These are phyloP conservation scores for Osedax frankpressi DNA, from an alignment of 2,888 invertebrate genomes.

Conservation along the genomic window DNA sequence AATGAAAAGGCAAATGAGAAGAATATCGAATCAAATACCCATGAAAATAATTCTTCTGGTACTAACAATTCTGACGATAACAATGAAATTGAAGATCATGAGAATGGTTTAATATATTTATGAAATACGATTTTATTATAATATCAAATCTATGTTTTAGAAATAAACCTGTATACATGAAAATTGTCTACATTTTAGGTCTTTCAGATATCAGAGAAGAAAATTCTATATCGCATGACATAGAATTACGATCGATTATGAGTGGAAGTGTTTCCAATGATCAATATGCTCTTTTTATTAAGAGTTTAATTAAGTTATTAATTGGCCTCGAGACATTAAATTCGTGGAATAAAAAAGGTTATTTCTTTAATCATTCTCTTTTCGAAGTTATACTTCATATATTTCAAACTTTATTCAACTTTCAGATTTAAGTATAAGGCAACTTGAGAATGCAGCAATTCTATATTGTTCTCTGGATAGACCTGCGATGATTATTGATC, in stretches of 20 bases:
- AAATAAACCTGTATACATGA: too few relatives aligned
- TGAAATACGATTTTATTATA: too few relatives aligned
- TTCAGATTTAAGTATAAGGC: conserved; percentile 38
- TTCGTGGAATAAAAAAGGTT: conserved; percentile 41
- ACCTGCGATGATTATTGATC: conserved; percentile 43
- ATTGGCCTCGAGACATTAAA: conserved; percentile 36
- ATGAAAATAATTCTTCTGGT: too few relatives aligned
- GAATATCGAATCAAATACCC: too few relatives aligned
- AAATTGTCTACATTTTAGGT: too few relatives aligned
- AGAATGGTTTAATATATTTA: too few relatives aligned
- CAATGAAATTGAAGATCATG: too few relatives aligned
- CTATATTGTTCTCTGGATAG: conserved; percentile 40
- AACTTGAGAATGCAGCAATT: conserved; percentile 44
- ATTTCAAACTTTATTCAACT: too few relatives aligned
- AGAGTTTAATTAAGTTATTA: conserved; percentile 39
- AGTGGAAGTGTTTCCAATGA: conserved; percentile 23
- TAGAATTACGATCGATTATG: background rate
- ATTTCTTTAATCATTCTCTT: background rate
- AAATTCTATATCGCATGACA: background rate
- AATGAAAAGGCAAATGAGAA: too few relatives aligned
- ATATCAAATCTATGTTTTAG: too few relatives aligned
- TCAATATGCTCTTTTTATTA: conserved; percentile 38
- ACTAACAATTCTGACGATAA: too few relatives aligned
- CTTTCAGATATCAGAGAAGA: background rate
- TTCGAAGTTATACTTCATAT: too few relatives aligned